These are phyloP conservation scores for Ennomos quercinarius DNA, from an alignment of 2,888 invertebrate species.

Conservation along the genomic window DNA sequence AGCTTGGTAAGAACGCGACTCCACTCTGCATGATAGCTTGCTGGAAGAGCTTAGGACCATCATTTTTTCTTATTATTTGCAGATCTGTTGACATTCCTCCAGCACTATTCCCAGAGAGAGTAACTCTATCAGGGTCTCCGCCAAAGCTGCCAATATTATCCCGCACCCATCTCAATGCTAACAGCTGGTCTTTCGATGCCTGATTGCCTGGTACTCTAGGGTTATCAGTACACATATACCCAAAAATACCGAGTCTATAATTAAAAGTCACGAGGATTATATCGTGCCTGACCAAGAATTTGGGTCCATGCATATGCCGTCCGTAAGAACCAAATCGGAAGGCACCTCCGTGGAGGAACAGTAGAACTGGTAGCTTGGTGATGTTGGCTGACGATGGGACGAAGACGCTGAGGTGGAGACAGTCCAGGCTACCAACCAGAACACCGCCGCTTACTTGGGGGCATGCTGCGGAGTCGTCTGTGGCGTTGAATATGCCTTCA, in stretches of 20 bases:
- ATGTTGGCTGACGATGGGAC: slow-evolving; percentile 65
- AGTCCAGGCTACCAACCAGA: slow-evolving; percentile 43
- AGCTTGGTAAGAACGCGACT: slow-evolving; percentile 39
- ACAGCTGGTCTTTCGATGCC: slow-evolving; percentile 61
- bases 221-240: slow-evolving; percentile 63
- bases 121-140: slow-evolving; percentile 58
- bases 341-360: slow-evolving; percentile 63
- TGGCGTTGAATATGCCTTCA: slow-evolving; percentile 45
- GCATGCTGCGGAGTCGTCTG: slow-evolving; percentile 48
- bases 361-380: slow-evolving; percentile 55
- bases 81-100: slow-evolving; percentile 58
- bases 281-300: slow-evolving; percentile 52
- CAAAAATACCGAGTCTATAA: slow-evolving; percentile 62
- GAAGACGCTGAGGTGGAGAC: slow-evolving; percentile 63
- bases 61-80: slow-evolving; percentile 48
- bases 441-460: slow-evolving; percentile 46
- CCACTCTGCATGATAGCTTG: slow-evolving; percentile 56
- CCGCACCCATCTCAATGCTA: slow-evolving; percentile 60
- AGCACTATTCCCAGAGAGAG: slow-evolving; percentile 60
- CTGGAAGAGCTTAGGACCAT: slow-evolving; percentile 43
- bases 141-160: slow-evolving; percentile 62
- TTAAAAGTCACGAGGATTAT: slow-evolving; percentile 55
- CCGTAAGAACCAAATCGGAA: slow-evolving; percentile 50
- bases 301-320: slow-evolving; percentile 46
- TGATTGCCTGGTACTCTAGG: slow-evolving; percentile 65